A percentile compares a stretch with the other conserved stretches of the same genome.
These are phyloP conservation scores for Haliaeetus leucogaster DNA, from an alignment of 2,113 vertebrate species.

Conservation along the genomic window DNA sequence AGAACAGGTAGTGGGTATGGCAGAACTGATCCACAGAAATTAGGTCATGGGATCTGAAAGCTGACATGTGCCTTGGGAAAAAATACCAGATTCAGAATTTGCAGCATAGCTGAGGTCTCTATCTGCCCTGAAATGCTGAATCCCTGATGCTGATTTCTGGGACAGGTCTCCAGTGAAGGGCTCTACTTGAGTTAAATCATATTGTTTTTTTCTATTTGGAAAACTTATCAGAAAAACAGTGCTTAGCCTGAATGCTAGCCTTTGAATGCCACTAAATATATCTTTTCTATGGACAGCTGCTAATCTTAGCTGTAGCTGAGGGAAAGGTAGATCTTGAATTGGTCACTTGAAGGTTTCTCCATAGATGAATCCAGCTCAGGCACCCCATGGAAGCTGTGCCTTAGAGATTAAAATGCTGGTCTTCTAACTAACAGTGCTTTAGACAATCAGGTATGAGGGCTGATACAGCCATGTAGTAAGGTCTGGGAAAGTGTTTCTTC, in stretches of 20 bases:
- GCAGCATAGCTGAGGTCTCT: background rate
- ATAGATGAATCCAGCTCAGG: background rate
- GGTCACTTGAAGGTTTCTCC: background rate
- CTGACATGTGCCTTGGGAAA: background rate
- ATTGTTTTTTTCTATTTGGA: background rate
- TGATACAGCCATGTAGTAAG: background rate
- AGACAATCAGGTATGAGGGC: background rate
- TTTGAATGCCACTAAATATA: background rate
- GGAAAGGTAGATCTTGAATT: background rate
- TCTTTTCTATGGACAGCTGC: background rate
- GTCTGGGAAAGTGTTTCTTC: background rate
- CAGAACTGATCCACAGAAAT: background rate
- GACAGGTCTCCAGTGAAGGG: background rate
- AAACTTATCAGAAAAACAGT: background rate
- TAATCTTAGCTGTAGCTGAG: background rate
- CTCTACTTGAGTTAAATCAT: background rate
- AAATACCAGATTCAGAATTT: background rate
- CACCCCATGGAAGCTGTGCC: background rate
- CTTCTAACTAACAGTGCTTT: background rate
- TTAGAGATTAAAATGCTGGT: background rate
- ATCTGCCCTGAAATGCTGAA: background rate
- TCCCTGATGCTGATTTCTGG: background rate
- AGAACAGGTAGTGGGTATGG: background rate
- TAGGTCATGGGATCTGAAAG: background rate
- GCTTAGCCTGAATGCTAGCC: background rate